Evolutionary conservation across 1,140 invertebrate species (phyloP).

Genomic region (Zaprionus vittiger): DNA sequence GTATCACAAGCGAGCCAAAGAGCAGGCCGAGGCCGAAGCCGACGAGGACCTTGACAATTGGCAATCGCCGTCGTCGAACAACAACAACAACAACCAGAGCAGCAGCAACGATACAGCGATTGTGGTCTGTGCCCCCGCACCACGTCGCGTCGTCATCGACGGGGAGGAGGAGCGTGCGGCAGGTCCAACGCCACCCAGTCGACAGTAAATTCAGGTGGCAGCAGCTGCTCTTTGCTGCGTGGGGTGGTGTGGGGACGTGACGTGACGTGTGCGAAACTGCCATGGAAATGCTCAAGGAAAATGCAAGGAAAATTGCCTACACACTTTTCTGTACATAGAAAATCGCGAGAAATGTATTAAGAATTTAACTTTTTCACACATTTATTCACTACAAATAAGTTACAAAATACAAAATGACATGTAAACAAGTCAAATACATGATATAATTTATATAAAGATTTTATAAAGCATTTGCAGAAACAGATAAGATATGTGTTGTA

Average conservation of each 20-base stretch:
- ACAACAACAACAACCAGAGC: conserved; percentile 23
- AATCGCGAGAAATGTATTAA: conserved; percentile 22
- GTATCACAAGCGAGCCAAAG: conserved; percentile 87
- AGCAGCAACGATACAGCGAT: conserved; percentile 35
- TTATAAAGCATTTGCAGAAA: conserved; percentile 21
- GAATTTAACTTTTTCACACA: conserved; percentile 61
- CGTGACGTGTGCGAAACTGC: background rate
- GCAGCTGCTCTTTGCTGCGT: too few species aligned
- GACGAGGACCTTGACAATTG: conserved; percentile 85
- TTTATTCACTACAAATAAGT: conserved; percentile 79
- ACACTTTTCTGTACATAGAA: conserved; percentile 20
- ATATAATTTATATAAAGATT: conserved; percentile 34
- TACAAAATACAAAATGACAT: conserved; percentile 52
- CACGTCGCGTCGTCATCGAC: conserved; percentile 3
- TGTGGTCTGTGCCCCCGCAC: conserved; percentile 56
- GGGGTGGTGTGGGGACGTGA: too few species aligned
- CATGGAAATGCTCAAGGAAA: conserved; percentile 47
- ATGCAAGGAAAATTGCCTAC: conserved; percentile 26
- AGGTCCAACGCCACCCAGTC: conserved; percentile 26
- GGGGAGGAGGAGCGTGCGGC: background rate
- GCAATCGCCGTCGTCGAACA: conserved; percentile 22
- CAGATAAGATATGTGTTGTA: conserved; percentile 8
- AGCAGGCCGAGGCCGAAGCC: conserved; percentile 86
- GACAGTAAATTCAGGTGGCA: conserved; percentile 28
- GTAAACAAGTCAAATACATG: conserved; percentile 17